Conservation (phyloP, 2,888 invertebrate genomes). For the Oxyteleia sp. region DNA sequence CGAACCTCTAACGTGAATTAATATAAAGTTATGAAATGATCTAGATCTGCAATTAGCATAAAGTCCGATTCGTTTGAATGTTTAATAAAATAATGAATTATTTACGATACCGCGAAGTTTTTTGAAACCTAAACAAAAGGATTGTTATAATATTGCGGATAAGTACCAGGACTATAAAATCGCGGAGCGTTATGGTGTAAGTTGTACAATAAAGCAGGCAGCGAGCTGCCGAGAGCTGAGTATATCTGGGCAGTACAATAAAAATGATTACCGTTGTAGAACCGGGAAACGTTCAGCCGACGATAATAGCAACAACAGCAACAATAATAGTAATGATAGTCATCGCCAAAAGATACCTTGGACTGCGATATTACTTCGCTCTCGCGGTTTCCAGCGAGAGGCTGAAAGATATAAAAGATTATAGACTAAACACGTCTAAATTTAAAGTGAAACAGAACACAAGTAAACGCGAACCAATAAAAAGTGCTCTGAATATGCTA, state of each 20-base stretch:
- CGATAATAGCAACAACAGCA: conserved; percentile 62
- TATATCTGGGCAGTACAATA: conserved; percentile 59
- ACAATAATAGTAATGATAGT: conserved; percentile 62
- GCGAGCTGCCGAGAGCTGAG: conserved; percentile 55
- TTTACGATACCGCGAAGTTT: conserved; percentile 20
- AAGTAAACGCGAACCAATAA: conserved; percentile 5
- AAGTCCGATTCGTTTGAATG: no score
- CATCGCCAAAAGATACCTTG: conserved; percentile 57
- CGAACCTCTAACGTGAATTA: no score
- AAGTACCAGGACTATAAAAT: conserved; percentile 56
- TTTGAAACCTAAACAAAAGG: conserved; percentile 38
- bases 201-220: conserved; percentile 55
- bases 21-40: no score
- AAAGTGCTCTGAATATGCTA: no score
- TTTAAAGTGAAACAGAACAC: conserved; percentile 2
- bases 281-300: conserved; percentile 55
- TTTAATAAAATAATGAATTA: conserved; percentile 20
- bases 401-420: conserved; percentile 16
- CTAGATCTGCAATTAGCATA: no score
- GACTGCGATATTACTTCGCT: conserved; percentile 28
- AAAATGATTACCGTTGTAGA: conserved; percentile 68
- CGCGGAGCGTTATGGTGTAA: conserved; percentile 47
- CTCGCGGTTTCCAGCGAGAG: conserved; percentile 27
- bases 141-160: conserved; percentile 40
- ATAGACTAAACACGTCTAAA: conserved; percentile 4